A percentile compares a stretch with the other conserved stretches of the same genome.
Conservation (phyloP, 1,140 invertebrate genomes). For the Macrobrachium nipponense region DNA sequence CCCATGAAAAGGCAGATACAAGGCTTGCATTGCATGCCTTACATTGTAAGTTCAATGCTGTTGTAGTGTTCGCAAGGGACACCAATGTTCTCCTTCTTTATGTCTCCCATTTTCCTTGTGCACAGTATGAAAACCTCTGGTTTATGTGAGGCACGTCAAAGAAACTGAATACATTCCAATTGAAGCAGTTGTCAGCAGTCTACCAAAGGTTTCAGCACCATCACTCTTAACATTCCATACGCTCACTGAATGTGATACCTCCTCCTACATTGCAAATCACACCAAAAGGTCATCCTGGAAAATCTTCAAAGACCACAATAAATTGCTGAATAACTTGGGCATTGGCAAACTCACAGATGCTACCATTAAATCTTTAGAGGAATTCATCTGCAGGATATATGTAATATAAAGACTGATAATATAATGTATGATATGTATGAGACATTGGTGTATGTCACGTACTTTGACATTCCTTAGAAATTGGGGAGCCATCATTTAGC, state of each 20-base stretch:
- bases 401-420: too few species aligned
- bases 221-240: background rate
- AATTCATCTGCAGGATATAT: slow-evolving; percentile 5
- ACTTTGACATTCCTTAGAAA: too few species aligned
- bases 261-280: slow-evolving; percentile 10
- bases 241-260: background rate
- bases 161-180: background rate
- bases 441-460: too few species aligned
- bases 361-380: slow-evolving; percentile 11
- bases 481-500: too few species aligned
- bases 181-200: slow-evolving; percentile 18
- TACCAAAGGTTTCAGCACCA: background rate
- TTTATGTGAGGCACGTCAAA: background rate
- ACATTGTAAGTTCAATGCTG: background rate
- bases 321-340: slow-evolving; percentile 19
- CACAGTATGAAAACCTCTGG: too few species aligned
- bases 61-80: too few species aligned
- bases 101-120: too few species aligned
- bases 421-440: background rate
- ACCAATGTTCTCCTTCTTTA: too few species aligned
- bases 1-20: too few species aligned
- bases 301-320: too few species aligned
- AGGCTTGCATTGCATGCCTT: background rate
- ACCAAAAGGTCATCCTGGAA: slow-evolving; percentile 25
- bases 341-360: slow-evolving; percentile 27